Conservation (phyloP, 2,888 invertebrate genomes). For the Epinotia nisella region DNA sequence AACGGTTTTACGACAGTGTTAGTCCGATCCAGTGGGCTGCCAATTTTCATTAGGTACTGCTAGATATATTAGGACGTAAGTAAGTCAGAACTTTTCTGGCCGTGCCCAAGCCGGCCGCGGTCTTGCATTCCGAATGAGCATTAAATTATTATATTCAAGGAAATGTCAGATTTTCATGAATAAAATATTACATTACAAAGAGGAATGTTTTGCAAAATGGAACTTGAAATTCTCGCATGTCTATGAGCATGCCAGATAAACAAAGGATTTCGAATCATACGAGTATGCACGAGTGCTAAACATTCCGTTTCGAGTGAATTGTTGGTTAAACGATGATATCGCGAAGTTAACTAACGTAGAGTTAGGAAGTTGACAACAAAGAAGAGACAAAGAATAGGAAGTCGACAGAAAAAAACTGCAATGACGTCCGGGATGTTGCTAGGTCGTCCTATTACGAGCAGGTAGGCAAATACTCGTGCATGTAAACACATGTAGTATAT, state of each 20-base stretch:
- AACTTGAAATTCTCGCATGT: constrained; percentile 48
- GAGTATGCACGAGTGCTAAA: neutral
- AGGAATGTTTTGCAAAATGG: constrained; percentile 46
- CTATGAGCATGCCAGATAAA: constrained; percentile 2
- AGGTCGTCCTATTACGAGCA: no score
- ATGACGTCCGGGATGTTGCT: no score
- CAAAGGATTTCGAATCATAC: neutral
- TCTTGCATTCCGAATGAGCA: constrained; percentile 63
- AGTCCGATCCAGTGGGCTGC: constrained; percentile 74
- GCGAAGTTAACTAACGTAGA: neutral
- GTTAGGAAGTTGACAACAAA: neutral
- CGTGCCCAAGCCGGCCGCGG: constrained; percentile 58
- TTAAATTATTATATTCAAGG: constrained; percentile 55
- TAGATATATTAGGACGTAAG: constrained; percentile 60
- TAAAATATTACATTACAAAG: constrained; percentile 47
- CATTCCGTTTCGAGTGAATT: neutral
- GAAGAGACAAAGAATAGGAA: neutral
- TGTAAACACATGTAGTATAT: no score
- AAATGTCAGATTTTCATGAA: constrained; percentile 66
- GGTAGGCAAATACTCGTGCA: no score
- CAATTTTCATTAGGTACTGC: constrained; percentile 79
- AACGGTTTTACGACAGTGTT: constrained; percentile 55
- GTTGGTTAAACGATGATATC: neutral
- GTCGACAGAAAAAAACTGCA: no score
- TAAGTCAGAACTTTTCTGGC: constrained; percentile 69